Base-by-base conservation (phyloP, 2,797 vertebrate genomes). In the Graptemys geographica region DNA sequence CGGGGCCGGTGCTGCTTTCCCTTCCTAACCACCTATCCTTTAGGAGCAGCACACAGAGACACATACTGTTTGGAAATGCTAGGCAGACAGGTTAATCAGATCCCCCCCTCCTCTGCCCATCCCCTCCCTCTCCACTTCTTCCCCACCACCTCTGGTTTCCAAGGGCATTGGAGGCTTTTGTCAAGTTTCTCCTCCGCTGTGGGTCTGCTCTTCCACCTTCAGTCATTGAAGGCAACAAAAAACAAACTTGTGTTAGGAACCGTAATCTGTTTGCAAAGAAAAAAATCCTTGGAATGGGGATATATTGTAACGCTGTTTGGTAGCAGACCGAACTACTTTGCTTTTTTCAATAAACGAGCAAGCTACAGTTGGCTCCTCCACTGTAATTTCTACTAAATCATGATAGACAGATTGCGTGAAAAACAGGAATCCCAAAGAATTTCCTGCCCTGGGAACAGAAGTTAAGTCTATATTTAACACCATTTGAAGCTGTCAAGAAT, bases 401-500 rank as follows among this genome's bases (percentile, higher is more conserved):
- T 98, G 98, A 99, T 98, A 98, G 99, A 99, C 98, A 98, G 98
- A 98, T 99, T 98, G 99, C 98, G 98, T 99, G 99, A 99, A 99
- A 99, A 99, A 98, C 98, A 99, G 98, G 98, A 98, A 99, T 98
- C 98, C 98, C 96, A 98, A 99, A 98, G 99, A 99, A 99, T 99
- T 99, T 99, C 99, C 99, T 99, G 98, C 98, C 97, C 98, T 98
- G 98, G 99, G 99, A 99, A 99, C 99, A 99, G 97, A 98, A 98
- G 97, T 98, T 96, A 97, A 97, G 97, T 98, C 98, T 98, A 98
- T 98, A 99, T 99, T 99, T 99, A 99, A 99, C 99, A 99, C 98
- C 98, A 98, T 98, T 99, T 99, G 98, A 99, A 99, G 98, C 98
- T 99, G 99, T 99, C 99, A 99, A 99, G 99, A 99, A 99, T 99